Conservation (phyloP, 2,888 invertebrate species). For the Lordiphosa andalusiaca region DNA sequence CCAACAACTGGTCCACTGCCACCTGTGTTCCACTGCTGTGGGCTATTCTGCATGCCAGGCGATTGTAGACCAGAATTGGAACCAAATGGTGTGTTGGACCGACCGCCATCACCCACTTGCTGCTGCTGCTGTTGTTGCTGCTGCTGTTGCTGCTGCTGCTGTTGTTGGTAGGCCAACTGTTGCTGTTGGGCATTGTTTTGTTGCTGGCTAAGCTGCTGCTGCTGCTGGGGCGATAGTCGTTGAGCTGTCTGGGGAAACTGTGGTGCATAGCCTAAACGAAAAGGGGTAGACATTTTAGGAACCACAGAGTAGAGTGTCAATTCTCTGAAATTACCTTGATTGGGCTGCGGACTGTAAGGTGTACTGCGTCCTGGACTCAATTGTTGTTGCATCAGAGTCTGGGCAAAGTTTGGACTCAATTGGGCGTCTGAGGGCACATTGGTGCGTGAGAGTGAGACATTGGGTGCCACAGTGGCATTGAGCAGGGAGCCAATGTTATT, state of each 20-base stretch:
- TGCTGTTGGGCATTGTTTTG: slow-evolving; percentile 55
- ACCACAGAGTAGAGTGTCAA: too few relatives aligned
- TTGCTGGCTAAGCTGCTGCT: slow-evolving; percentile 67
- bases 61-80: slow-evolving; percentile 77
- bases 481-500: slow-evolving; percentile 90
- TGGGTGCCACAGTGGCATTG: slow-evolving; percentile 90
- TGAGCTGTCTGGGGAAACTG: slow-evolving; percentile 78
- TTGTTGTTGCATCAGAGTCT: slow-evolving; percentile 80
- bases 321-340: slow-evolving; percentile 65
- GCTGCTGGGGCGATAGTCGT: slow-evolving; percentile 79
- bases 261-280: slow-evolving; percentile 70
- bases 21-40: slow-evolving; percentile 57
- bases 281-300: not conserved
- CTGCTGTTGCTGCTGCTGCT: slow-evolving; percentile 68
- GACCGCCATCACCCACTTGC: slow-evolving; percentile 52
- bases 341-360: slow-evolving; percentile 80
- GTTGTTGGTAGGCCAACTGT: slow-evolving; percentile 49
- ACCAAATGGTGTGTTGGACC: slow-evolving; percentile 60
- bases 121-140: slow-evolving; percentile 71
- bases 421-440: slow-evolving; percentile 83
- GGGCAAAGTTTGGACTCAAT: slow-evolving; percentile 84
- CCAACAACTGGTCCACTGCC: slow-evolving; percentile 34
- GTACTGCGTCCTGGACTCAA: slow-evolving; percentile 80
- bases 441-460: slow-evolving; percentile 90
- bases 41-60: slow-evolving; percentile 77